These are phyloP conservation scores for Phylloscopus trochiloides DNA, from an alignment of 2,113 vertebrate species.

Conservation along the genomic window DNA sequence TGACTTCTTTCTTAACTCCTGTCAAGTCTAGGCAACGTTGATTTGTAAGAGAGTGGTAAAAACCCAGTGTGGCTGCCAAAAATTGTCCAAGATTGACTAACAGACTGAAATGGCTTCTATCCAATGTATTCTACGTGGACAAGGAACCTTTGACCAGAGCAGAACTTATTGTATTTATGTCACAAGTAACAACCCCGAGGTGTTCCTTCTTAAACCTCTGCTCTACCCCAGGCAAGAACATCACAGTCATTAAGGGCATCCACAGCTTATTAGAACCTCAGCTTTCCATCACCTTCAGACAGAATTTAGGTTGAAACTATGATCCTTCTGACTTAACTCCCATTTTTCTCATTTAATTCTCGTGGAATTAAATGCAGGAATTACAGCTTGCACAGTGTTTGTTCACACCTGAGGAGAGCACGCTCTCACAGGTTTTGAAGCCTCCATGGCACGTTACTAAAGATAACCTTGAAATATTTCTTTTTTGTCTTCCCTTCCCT, in stretches of 20 bases:
- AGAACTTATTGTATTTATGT: not conserved
- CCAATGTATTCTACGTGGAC: not conserved
- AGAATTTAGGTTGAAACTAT: not conserved
- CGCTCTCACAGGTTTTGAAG: not conserved
- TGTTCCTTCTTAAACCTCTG: not conserved
- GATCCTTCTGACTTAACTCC: not conserved
- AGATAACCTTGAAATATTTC: not conserved
- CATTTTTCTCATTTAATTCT: not conserved
- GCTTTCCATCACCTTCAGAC: not conserved
- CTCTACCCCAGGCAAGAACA: not conserved
- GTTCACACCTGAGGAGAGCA: not conserved
- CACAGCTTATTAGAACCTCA: not conserved
- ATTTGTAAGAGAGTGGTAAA: not conserved
- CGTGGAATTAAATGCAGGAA: not conserved
- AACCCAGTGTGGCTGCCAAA: not conserved
- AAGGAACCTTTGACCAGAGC: not conserved
- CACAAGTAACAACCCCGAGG: not conserved
- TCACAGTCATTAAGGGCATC: not conserved
- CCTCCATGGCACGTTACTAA: not conserved
- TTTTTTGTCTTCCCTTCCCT: not conserved
- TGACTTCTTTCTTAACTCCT: not conserved
- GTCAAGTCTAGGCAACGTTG: not conserved
- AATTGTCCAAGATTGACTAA: not conserved
- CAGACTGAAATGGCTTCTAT: not conserved
- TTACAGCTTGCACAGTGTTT: not conserved